Base-by-base conservation (phyloP, 2,797 vertebrate species). In the Paguma larvata region DNA sequence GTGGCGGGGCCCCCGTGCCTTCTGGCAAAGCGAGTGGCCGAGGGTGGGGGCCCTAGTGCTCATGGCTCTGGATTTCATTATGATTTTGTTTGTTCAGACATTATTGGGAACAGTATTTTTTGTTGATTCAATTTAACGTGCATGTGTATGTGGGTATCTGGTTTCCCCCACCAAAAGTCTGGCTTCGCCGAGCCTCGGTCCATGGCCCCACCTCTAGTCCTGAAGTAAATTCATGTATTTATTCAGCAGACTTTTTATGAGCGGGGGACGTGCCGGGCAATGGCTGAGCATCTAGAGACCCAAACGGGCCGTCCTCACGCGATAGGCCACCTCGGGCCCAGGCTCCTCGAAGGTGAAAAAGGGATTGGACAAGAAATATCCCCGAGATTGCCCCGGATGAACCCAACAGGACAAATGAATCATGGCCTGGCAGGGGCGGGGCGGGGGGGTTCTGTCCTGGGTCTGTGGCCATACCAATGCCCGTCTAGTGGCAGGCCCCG, bases 21-120 rank as follows among this genome's bases (percentile, higher is more conserved):
- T 86, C 87, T 83, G 87, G 93, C 84, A 84, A 48, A 92, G 73
- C 13, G 34, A 75, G 34, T 3, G 10, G 89, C 85, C 46, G 3
- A 16, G 62, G 59, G 89, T 53, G 77, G 51, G 27, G 53, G 51
- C 30, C 83, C 82, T 56, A 11, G 34, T 30, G 15, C 27, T 51
- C 59, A 3, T 3, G 25, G 96, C 34, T 95, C 96, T 98, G 97
- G 97, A 91, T 95, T 94, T 95, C 90, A 97, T 98, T 94, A 95
- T 67, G 79, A 51, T 83, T 95, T 89, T 93, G 77, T 95, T 97
- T 93, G 84, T 85, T 96, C 87, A 78, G 68, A 97, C 83, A 85
- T 94, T 78, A 70, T 56, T 90, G 44, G 90, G 62, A 94, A 88
- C 85, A 68, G 88, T 15, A 80, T 59, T 88, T 86, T 95, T 80